These are phyloP conservation scores for Ceratina australensis DNA, from an alignment of 1,140 invertebrate genomes.

Conservation along the genomic window DNA sequence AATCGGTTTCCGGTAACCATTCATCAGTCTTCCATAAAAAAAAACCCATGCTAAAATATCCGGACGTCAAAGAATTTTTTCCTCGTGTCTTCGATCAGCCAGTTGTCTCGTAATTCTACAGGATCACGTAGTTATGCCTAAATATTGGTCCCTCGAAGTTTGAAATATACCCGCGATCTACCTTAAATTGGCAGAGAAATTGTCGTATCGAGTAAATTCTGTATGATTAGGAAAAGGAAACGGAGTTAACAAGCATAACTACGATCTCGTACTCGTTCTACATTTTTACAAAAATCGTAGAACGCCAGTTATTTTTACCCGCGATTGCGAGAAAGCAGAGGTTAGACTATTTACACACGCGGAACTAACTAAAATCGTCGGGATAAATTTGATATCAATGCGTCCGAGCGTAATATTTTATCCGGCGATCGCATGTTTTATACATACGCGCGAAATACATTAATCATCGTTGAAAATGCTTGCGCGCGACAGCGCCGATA, in stretches of 20 bases:
- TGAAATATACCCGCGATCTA: no score
- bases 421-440: not conserved
- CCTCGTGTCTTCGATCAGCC: no score
- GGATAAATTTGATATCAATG: not conserved
- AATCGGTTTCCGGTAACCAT: no score
- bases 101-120: no score
- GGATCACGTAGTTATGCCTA: no score
- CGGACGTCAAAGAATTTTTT: no score
- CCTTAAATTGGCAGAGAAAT: no score
- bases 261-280: not conserved
- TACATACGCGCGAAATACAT: constrained; percentile 5
- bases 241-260: constrained; percentile 2
- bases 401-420: not conserved
- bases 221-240: not conserved
- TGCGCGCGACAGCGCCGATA: not conserved
- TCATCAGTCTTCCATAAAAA: no score
- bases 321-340: not conserved
- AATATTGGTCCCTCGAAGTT: no score
- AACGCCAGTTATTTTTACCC: not conserved
- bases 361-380: not conserved
- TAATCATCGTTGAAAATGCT: constrained; percentile 3
- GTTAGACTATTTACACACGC: not conserved
- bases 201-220: constrained; percentile 1
- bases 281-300: not conserved
- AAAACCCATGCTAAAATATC: no score